These are phyloP conservation scores for Scomber japonicus DNA, from an alignment of 2,113 vertebrate species.

Conservation along the genomic window DNA sequence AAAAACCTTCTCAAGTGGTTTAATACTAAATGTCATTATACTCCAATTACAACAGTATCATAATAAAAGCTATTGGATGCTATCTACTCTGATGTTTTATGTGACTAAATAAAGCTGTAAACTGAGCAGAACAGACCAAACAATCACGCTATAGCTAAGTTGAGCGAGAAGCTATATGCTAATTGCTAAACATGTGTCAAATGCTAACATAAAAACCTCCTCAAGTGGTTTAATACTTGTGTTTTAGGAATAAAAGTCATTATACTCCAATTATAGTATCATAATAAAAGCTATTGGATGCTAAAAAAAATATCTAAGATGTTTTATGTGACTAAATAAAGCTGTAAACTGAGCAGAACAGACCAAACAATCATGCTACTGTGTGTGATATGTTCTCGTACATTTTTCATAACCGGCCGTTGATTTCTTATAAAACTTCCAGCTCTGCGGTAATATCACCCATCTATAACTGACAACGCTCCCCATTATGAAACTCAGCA, in stretches of 20 bases:
- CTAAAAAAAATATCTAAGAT: too few species aligned
- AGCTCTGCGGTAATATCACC: conserved; percentile 48
- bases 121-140: conserved; percentile 26
- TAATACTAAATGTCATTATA: neutral
- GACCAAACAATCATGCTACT: too few species aligned
- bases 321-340: too few species aligned
- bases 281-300: too few species aligned
- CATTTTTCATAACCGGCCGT: conserved; percentile 58
- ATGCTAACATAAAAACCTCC: too few species aligned
- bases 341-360: too few species aligned
- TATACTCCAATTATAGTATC: too few species aligned
- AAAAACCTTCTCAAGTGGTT: too few species aligned
- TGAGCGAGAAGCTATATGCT: too few species aligned
- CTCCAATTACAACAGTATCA: neutral
- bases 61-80: neutral
- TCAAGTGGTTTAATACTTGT: too few species aligned
- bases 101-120: conserved; percentile 23
- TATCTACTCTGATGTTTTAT: neutral
- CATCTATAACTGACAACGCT: conserved; percentile 59
- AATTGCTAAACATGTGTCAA: too few species aligned
- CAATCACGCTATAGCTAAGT: conserved; percentile 45
- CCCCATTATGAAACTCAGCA: conserved; percentile 64
- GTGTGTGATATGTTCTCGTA: conserved; percentile 26
- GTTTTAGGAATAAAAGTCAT: too few species aligned
- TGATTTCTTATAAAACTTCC: conserved; percentile 65